Conservation (phyloP, 2,888 invertebrate genomes). For the Cremastinae sp. region DNA sequence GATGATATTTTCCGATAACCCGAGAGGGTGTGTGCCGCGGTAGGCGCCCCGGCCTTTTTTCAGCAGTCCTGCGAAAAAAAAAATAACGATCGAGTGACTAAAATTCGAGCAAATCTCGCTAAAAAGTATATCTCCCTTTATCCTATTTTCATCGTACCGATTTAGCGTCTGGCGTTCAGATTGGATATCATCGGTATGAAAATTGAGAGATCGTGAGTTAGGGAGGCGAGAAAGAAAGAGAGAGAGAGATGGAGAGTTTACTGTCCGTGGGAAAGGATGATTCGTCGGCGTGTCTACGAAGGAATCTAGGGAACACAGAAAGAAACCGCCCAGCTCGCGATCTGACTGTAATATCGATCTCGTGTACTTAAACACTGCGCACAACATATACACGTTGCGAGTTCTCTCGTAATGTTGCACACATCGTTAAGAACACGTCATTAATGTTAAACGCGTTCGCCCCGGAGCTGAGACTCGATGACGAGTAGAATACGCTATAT, state of each 20-base stretch:
- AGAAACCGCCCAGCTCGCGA: constrained; percentile 35
- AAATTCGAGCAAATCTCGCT: constrained; percentile 13
- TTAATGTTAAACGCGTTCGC: constrained; percentile 75
- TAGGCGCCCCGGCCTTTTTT: not conserved
- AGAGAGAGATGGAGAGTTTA: constrained; percentile 59
- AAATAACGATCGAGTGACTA: not conserved
- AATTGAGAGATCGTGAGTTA: constrained; percentile 74
- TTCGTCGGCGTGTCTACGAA: constrained; percentile 66
- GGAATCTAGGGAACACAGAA: constrained; percentile 47
- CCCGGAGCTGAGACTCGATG: constrained; percentile 42
- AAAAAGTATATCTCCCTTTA: not conserved
- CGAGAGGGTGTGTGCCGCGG: constrained; percentile 15
- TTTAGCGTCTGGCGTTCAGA: constrained; percentile 9
- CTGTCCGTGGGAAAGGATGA: constrained; percentile 78
- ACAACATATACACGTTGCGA: constrained; percentile 57
- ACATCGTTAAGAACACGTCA: constrained; percentile 79
- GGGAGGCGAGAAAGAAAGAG: constrained; percentile 47
- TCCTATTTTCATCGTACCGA: constrained; percentile 7
- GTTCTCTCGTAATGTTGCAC: constrained; percentile 67
- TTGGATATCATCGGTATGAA: constrained; percentile 52
- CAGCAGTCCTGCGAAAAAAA: too few relatives aligned
- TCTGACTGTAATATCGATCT: constrained; percentile 6
- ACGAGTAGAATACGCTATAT: constrained; percentile 50
- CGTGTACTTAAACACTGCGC: constrained; percentile 36
- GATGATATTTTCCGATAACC: constrained; percentile 57